Percentiles rank a stretch among this genome's conserved stretches.
Evolutionary conservation across 2,797 vertebrate species (phyloP).

Genomic region (Eidolon dupreanum): DNA sequence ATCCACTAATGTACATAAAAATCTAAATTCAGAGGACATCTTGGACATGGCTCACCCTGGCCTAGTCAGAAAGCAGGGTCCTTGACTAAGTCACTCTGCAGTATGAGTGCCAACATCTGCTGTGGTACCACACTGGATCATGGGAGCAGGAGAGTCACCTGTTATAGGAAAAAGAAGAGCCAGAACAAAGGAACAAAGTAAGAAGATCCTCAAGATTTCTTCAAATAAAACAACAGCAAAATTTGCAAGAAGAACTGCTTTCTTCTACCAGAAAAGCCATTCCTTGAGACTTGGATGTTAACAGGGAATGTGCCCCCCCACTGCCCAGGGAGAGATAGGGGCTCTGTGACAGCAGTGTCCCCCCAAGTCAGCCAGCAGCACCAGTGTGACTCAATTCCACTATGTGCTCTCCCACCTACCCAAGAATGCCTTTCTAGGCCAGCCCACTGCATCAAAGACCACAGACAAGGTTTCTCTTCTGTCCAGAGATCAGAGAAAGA

Average conservation of each 20-base stretch:
- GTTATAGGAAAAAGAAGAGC: neutral
- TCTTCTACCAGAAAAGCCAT: neutral
- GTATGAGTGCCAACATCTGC: neutral
- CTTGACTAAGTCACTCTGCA: neutral
- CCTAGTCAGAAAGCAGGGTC: neutral
- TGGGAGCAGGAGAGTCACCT: neutral
- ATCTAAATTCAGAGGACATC: neutral
- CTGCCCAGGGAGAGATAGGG: neutral
- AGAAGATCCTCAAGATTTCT: neutral
- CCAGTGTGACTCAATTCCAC: neutral
- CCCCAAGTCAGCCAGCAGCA: neutral
- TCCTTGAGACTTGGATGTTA: neutral
- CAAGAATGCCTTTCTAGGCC: neutral
- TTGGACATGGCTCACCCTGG: neutral
- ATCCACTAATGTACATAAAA: neutral
- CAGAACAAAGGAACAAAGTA: neutral
- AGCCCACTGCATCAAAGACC: neutral
- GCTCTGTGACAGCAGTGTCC: neutral
- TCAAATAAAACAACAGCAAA: neutral
- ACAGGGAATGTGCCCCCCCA: neutral
- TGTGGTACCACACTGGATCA: neutral
- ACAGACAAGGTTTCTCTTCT: conserved; percentile 18
- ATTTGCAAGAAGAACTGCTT: neutral
- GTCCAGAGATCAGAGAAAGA: conserved; percentile 47
- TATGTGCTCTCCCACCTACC: neutral